Evolutionary conservation across 1,140 invertebrate species (phyloP), one percentile per base, ranked within the genome.

Genomic region (Lucilia cuprina): DNA sequence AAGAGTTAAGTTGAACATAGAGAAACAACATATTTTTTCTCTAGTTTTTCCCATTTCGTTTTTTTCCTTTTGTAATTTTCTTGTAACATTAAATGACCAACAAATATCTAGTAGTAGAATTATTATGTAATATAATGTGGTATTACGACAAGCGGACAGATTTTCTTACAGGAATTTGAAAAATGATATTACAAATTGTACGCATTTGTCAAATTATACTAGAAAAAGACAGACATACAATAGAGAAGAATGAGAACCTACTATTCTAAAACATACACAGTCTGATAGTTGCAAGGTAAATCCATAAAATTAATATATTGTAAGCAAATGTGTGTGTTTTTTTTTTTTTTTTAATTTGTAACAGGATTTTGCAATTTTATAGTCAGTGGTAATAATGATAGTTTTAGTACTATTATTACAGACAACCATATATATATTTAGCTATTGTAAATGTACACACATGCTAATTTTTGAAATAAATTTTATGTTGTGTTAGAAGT

Each of bases 141-240:
- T 82, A 70, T 82, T 60, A 65, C 50, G 25, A 70, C 50, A 82
- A 65, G 13, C 41, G n/a, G 77, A 49, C 41, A 84, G 83, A 82
- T 84, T 70, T 82, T 80, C 74, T 83, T 47, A 19, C 55, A 83
- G 83, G 77, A 85, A 87, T 86, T 87, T 87, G 88, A 90, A 88
- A 90, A 90, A 90, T 90, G 86, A 86, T 88, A 89, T 90, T 90
- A 90, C 88, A 90, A 90, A 90, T 90, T 90, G 86, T 84, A 86
- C 85, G 86, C 86, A 90, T 90, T 90, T 90, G 89, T 90, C 89
- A 89, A 90, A 90, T 84, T 84, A 84, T 70, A 83, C 21, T 21
- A 30, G 65, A 25, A 70, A 19, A 9, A 21, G 21, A 70, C 5
- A 9, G 25, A 30, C 25, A 30, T 19, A 65, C 14, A 1, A 65